Evolutionary conservation across 2,888 invertebrate genomes (phyloP), one percentile per base, ranked within the genome.

Genomic region (Lepidocyrtoides sp.): DNA sequence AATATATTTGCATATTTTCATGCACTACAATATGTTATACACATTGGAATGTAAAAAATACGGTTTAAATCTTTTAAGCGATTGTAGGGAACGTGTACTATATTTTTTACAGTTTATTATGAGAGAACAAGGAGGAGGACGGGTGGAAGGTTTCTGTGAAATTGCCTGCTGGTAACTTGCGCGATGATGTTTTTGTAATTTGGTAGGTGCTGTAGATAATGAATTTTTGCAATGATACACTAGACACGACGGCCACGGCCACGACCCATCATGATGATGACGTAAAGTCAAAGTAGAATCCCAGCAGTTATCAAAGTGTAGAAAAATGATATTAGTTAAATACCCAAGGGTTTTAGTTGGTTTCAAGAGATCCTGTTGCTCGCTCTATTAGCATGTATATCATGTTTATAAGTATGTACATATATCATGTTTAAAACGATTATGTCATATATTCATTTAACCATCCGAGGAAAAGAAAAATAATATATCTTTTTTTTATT

Each of bases 381-480:
- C 66, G 48, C 20, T 5, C 66, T 51, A n/a, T n/a, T n/a, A n/a
- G n/a, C n/a, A n/a, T n/a, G n/a, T n/a, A 48, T 63, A 29, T 12
- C 20, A 17, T 72, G 12, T 12, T 84, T 85, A 23, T 26, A 14
- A 10, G 14, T 29, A 60, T 63, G n/a, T 36, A 29, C 14, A 69
- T 77, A 44, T 87, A 57, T 36, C 36, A 81, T 77, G 12, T n/a
- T 29, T 26, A 54, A 77, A 79, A 87, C 23, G 79, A 87, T 87
- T 87, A 79, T 87, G 87, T 87, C 87, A 79, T 79, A 63, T 79
- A 77, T 77, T 87, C 77, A 79, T 44, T 54, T 66, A 60, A 60
- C 26, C 54, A 60, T 51, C n/a, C 23, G n/a, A 72, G 23, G n/a
- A 44, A 79, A 29, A 12, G 17, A 51, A 14, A 29, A 79, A 26